Evolutionary conservation across 2,888 invertebrate genomes (phyloP).

Genomic region (Ceramica pisi): DNA sequence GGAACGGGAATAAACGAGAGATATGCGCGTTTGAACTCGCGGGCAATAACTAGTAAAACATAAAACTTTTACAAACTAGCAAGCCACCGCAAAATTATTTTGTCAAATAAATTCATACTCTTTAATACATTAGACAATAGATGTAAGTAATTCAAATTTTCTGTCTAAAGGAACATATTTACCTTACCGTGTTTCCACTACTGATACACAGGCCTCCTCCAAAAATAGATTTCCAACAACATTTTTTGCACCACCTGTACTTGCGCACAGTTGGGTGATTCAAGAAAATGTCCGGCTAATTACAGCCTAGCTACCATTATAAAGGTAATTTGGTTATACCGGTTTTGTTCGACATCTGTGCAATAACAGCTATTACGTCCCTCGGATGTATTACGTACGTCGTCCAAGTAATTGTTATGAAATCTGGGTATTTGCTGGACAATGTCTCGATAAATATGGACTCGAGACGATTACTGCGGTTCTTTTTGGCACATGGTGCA

Average conservation of each 20-base stretch:
- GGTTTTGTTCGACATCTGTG: conserved; percentile 81
- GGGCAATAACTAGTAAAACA: too few species aligned
- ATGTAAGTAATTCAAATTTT: background rate
- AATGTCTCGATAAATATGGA: conserved; percentile 56
- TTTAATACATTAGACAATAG: background rate
- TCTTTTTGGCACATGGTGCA: conserved; percentile 45
- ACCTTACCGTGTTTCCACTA: background rate
- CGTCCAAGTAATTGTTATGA: conserved; percentile 62
- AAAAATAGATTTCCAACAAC: conserved; percentile 3
- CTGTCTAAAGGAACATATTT: background rate
- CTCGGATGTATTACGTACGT: conserved; percentile 48
- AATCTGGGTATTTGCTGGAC: conserved; percentile 56
- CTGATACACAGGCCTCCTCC: background rate
- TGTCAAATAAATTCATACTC: background rate
- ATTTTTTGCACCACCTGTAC: conserved; percentile 52
- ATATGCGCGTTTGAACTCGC: too few species aligned
- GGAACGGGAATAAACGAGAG: too few species aligned
- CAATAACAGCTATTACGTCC: conserved; percentile 74
- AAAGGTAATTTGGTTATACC: conserved; percentile 83
- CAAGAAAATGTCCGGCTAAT: conserved; percentile 81
- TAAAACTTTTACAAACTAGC: too few species aligned
- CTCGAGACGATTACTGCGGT: conserved; percentile 36
- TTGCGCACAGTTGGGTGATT: conserved; percentile 77
- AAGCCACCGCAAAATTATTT: too few species aligned
- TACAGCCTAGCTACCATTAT: conserved; percentile 72